phyloP scores from a whole-genome alignment of 2,797 vertebrate species.

The Chelmon rostratus region DNA sequence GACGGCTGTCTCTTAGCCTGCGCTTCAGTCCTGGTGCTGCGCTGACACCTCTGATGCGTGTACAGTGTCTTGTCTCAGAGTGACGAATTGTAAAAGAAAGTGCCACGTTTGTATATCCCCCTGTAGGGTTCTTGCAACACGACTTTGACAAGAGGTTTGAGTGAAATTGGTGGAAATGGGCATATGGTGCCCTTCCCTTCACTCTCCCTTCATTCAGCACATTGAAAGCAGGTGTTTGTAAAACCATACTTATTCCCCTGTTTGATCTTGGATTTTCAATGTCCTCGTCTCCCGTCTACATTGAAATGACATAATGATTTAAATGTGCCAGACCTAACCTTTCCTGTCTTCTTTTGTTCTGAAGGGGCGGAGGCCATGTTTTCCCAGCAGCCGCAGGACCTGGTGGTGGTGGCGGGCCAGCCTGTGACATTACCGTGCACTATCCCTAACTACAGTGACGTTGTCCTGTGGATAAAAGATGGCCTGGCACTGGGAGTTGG shows the following conservation, averaged over 20 bases:
- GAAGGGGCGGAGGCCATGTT: conserved; percentile 92
- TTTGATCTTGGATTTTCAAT: conserved; percentile 22
- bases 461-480: conserved; percentile 98
- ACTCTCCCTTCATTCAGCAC: conserved; percentile 17
- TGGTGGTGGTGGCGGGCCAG: conserved; percentile 96
- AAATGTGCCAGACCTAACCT: conserved; percentile 7
- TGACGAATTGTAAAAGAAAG: conserved; percentile 60
- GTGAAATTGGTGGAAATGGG: conserved; percentile 62
- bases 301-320: neutral
- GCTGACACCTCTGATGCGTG: conserved; percentile 55
- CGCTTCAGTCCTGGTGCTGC: conserved; percentile 47
- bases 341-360: conserved; percentile 7
- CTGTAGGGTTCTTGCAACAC: conserved; percentile 50
- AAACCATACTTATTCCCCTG: neutral
- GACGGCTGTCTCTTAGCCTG: conserved; percentile 69
- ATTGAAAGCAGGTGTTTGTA: conserved; percentile 44
- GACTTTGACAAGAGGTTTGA: conserved; percentile 62
- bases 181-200: conserved; percentile 32
- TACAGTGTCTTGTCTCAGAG: conserved; percentile 46
- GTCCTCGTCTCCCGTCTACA: neutral
- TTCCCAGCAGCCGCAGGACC: conserved; percentile 97
- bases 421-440: conserved; percentile 94
- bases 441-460: conserved; percentile 94
- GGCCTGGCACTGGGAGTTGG: conserved; percentile 96
- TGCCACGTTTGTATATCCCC: conserved; percentile 54